A percentile compares a stretch with the other conserved stretches of the same genome.
phyloP scores from a whole-genome alignment of 2,113 vertebrate genomes.

The Andinoacara biseriatus region DNA sequence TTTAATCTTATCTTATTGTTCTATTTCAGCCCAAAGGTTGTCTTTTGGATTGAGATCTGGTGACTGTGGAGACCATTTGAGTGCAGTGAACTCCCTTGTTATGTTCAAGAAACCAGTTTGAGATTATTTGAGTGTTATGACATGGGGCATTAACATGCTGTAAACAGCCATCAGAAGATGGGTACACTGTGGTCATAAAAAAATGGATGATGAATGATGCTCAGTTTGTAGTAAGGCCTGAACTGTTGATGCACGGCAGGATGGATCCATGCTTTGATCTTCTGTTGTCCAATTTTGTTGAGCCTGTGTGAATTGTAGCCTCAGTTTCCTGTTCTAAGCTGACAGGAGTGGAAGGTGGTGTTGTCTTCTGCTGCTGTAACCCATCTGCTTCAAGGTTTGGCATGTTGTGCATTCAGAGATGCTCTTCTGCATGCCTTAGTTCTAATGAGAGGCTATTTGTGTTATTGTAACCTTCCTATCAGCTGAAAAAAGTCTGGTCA shows the following conservation, averaged over 20 bases:
- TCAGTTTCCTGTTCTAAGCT: neutral
- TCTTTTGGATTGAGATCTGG: neutral
- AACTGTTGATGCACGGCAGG: neutral
- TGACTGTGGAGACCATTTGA: neutral
- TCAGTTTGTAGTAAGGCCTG: neutral
- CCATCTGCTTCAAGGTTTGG: no score
- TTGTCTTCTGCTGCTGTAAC: neutral
- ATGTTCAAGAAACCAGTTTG: no score
- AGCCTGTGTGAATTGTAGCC: neutral
- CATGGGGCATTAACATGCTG: neutral
- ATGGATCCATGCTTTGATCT: neutral
- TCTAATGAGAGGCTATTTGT: no score
- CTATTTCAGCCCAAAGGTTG: neutral
- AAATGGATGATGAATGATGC: no score
- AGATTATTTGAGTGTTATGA: neutral
- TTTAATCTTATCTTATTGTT: neutral
- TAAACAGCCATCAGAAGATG: neutral
- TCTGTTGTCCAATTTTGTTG: neutral
- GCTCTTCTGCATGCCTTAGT: no score
- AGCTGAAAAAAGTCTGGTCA: neutral
- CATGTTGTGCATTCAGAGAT: no score
- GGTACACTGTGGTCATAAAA: neutral
- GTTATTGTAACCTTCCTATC: no score
- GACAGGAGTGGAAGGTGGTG: neutral
- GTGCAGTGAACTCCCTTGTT: neutral